Evolutionary conservation across 2,797 vertebrate genomes (phyloP).

Genomic region (Platyrinchus mystaceus): DNA sequence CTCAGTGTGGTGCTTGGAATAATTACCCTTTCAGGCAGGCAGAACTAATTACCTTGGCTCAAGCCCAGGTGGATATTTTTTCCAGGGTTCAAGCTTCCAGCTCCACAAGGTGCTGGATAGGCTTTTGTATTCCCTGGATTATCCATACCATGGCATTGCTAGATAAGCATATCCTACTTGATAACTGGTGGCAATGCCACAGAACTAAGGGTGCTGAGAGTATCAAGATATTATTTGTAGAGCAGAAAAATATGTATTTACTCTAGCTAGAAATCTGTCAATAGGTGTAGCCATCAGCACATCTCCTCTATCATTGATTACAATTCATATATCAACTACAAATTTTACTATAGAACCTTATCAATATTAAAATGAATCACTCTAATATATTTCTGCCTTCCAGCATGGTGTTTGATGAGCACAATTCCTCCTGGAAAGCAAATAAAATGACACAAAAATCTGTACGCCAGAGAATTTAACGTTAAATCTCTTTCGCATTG

Average conservation of each 20-base stretch:
- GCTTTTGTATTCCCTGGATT: neutral
- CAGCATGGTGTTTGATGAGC: neutral
- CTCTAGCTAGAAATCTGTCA: neutral
- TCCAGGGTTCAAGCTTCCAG: neutral
- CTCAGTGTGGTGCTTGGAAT: neutral
- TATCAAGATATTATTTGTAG: neutral
- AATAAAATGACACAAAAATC: neutral
- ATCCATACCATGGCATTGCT: neutral
- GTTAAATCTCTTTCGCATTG: neutral
- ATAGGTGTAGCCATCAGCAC: neutral
- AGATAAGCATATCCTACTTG: neutral
- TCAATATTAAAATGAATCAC: neutral
- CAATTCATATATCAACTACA: neutral
- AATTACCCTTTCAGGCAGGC: neutral
- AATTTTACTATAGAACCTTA: neutral
- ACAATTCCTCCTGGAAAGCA: neutral
- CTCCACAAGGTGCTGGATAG: neutral
- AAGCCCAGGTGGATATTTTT: neutral
- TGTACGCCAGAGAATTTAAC: neutral
- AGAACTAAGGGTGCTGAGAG: neutral
- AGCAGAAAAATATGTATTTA: neutral
- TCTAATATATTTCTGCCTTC: neutral
- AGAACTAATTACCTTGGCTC: constrained; percentile 11
- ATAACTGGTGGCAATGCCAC: neutral
- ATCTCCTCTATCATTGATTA: neutral